These are phyloP conservation scores for Labrus mixtus DNA, from an alignment of 2,113 vertebrate genomes.

Conservation along the genomic window DNA sequence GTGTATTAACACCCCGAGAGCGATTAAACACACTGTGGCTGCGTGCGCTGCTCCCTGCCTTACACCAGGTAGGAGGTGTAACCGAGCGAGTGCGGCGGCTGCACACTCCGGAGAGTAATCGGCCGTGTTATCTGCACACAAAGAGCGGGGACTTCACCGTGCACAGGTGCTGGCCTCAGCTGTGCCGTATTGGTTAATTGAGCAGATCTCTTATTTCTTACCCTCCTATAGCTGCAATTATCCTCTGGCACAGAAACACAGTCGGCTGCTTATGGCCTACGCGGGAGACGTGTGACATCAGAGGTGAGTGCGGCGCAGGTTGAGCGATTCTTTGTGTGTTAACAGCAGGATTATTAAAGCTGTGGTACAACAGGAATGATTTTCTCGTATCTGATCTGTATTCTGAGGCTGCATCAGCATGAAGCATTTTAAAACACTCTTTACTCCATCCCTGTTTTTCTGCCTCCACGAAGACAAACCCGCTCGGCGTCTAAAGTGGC, in stretches of 20 bases:
- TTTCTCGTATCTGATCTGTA: neutral
- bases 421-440: neutral
- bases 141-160: conserved; percentile 54
- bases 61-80: conserved; percentile 74
- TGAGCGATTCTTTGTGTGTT: conserved; percentile 9
- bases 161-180: conserved; percentile 85
- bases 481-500: conserved; percentile 50
- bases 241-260: conserved; percentile 52
- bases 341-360: conserved; percentile 9
- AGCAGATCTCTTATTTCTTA: conserved; percentile 84
- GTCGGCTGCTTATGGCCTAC: conserved; percentile 66
- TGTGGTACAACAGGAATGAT: neutral
- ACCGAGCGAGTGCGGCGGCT: conserved; percentile 26
- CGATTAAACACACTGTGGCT: conserved; percentile 74
- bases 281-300: conserved; percentile 56
- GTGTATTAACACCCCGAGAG: conserved; percentile 74
- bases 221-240: conserved; percentile 82
- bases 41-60: conserved; percentile 32
- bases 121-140: conserved; percentile 76
- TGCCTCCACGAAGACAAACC: conserved; percentile 6
- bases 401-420: conserved; percentile 3
- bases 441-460: neutral
- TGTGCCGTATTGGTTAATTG: conserved; percentile 84
- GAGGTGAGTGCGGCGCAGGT: conserved; percentile 57
- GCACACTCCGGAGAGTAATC: conserved; percentile 80